Conservation (phyloP, 2,797 vertebrate genomes). For the Trachops cirrhosus region DNA sequence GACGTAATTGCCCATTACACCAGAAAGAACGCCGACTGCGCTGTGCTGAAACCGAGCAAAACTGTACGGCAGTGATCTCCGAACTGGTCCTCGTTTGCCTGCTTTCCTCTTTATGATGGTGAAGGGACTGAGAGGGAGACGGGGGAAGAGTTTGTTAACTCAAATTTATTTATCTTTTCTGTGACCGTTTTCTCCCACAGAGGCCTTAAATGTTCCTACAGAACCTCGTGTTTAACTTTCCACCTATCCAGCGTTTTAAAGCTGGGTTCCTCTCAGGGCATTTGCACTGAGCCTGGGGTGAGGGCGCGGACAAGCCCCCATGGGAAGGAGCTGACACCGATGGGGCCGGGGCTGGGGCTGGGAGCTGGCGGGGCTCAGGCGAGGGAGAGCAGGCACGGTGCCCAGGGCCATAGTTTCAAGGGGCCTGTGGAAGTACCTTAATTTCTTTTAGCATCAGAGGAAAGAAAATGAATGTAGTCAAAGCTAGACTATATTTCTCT, state of each 20-base stretch:
- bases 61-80: background rate
- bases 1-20: background rate
- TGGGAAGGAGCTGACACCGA: background rate
- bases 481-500: background rate
- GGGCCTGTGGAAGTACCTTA: background rate
- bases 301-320: background rate
- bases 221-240: background rate
- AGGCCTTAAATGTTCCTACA: background rate
- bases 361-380: background rate
- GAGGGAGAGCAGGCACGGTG: fast-evolving
- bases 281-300: background rate
- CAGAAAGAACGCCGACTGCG: background rate
- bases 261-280: background rate
- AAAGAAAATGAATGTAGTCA: background rate
- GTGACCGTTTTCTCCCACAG: background rate
- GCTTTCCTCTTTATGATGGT: background rate
- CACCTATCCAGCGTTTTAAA: background rate
- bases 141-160: background rate
- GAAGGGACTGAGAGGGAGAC: background rate
- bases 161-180: background rate
- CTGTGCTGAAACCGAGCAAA: background rate
- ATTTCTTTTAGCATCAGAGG: background rate
- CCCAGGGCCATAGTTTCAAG: background rate
- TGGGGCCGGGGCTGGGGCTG: background rate
- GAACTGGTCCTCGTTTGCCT: background rate